These are phyloP conservation scores for Montipora efflorescens DNA, from an alignment of 64 coral and sea anemone genomes.

Conservation along the genomic window DNA sequence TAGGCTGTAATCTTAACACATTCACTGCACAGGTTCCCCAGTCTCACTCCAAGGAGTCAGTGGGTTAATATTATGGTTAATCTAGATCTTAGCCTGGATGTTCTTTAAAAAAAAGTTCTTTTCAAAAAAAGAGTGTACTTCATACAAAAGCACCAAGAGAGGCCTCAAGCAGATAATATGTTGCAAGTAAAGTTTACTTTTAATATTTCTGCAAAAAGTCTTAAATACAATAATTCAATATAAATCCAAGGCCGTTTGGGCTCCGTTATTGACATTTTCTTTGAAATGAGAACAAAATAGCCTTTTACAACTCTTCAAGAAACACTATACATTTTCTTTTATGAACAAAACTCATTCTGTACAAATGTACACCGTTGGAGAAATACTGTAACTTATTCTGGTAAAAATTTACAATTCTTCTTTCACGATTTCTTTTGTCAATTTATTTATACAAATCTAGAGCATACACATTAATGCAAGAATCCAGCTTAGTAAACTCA, in stretches of 20 bases:
- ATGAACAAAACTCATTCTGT: conserved; percentile 52
- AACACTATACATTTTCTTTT: conserved; percentile 59
- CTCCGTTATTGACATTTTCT: conserved; percentile 34
- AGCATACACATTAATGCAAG: neutral
- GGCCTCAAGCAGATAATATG: neutral
- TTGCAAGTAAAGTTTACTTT: conserved; percentile 41
- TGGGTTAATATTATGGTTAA: too few species aligned
- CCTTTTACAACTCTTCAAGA: conserved; percentile 45
- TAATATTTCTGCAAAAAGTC: conserved; percentile 47
- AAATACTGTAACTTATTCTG: conserved; percentile 49
- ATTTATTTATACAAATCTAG: conserved; percentile 53
- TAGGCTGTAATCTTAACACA: too few species aligned
- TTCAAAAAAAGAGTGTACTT: too few species aligned
- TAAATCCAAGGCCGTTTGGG: conserved; percentile 53
- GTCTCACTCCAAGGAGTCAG: too few species aligned
- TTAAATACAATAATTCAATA: conserved; percentile 52
- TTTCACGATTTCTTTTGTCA: conserved; percentile 24
- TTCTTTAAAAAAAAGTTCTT: too few species aligned
- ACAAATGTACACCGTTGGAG: conserved; percentile 60
- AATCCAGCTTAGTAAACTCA: conserved; percentile 2
- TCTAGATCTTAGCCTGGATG: too few species aligned
- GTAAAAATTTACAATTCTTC: conserved; percentile 62
- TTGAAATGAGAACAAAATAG: conserved; percentile 56
- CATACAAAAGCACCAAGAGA: too few species aligned
- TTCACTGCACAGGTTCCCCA: too few species aligned